Evolutionary conservation across 2,113 vertebrate genomes (phyloP).

Genomic region (Paradoxurus hermaphroditus): DNA sequence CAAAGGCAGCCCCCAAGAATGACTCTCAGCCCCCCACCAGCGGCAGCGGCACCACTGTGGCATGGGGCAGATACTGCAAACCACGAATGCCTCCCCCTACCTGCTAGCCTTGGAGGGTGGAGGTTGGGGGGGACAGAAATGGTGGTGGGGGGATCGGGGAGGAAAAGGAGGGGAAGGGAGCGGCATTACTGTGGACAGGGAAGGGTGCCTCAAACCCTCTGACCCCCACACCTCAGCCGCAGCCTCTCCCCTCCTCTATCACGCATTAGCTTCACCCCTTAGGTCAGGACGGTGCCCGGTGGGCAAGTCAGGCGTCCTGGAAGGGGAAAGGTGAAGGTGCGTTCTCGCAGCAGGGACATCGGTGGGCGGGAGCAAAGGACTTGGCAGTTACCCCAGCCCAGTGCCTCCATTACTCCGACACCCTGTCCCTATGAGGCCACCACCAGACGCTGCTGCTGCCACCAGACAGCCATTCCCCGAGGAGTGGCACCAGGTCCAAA

Average conservation of each 20-base stretch:
- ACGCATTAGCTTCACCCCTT: not conserved
- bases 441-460: not conserved
- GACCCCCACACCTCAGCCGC: not conserved
- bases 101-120: not conserved
- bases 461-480: slow-evolving; percentile 34
- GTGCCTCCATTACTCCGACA: not conserved
- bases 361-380: not conserved
- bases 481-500: slow-evolving; percentile 38
- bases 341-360: not conserved
- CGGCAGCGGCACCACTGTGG: not conserved
- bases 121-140: no score
- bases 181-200: not conserved
- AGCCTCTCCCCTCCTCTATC: not conserved
- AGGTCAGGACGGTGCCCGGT: not conserved
- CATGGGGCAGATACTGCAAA: not conserved
- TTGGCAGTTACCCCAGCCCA: not conserved
- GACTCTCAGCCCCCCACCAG: not conserved
- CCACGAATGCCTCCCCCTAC: not conserved
- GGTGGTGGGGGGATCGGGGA: no score
- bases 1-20: not conserved
- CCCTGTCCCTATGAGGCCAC: not conserved
- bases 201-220: not conserved
- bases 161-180: not conserved
- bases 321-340: not conserved
- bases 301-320: not conserved